phyloP scores from a whole-genome alignment of 2,113 vertebrate genomes.

The Labrus mixtus region DNA sequence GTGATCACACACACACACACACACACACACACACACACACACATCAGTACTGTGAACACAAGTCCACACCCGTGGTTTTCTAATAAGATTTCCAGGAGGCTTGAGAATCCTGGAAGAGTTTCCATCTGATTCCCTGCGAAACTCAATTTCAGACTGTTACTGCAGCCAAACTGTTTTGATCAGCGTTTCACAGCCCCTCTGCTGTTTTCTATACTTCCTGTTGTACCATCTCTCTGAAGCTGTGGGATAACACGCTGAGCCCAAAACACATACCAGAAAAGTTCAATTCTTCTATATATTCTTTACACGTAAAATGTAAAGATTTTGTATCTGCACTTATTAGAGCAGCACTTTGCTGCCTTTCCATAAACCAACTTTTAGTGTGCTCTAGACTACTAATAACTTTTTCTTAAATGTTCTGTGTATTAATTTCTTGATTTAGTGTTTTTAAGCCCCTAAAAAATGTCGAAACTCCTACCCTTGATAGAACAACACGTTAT shows the following conservation, averaged over 20 bases:
- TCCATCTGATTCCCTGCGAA: conserved; percentile 34
- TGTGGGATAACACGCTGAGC: background rate
- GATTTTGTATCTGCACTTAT: too few species aligned
- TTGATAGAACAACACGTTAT: too few species aligned
- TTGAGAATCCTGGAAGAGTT: background rate
- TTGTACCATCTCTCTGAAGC: background rate
- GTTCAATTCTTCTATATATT: too few species aligned
- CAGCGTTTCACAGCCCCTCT: background rate
- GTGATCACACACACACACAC: conserved; percentile 1
- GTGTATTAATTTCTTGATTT: too few species aligned
- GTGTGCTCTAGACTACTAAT: too few species aligned
- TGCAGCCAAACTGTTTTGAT: background rate
- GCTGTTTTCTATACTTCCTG: background rate
- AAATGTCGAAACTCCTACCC: too few species aligned
- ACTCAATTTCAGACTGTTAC: conserved; percentile 18
- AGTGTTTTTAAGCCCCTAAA: too few species aligned
- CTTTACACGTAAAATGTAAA: too few species aligned
- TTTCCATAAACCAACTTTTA: too few species aligned
- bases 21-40: background rate
- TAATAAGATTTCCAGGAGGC: conserved; percentile 5
- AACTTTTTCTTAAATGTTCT: background rate
- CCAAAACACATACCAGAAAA: background rate
- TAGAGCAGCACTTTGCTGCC: too few species aligned
- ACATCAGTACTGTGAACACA: background rate
- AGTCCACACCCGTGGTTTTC: conserved; percentile 27